A percentile compares a stretch with the other conserved stretches of the same genome.
These are phyloP conservation scores for Anarhynchus alexandrinus DNA, from an alignment of 2,113 vertebrate genomes.

Conservation along the genomic window DNA sequence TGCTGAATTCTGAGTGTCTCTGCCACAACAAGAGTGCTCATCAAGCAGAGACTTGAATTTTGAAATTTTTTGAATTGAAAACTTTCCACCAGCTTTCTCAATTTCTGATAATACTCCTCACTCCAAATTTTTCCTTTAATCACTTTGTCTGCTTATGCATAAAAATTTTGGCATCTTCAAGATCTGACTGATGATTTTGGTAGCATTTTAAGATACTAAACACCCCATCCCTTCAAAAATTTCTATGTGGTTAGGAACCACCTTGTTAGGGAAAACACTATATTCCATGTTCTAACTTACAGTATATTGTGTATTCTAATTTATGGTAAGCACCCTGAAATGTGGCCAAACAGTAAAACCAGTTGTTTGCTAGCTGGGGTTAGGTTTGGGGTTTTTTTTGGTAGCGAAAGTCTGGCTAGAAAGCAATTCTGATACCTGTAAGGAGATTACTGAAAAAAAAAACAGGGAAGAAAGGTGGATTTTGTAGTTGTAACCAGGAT, in stretches of 20 bases:
- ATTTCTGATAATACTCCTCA: neutral
- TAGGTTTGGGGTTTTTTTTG: neutral
- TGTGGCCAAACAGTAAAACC: neutral
- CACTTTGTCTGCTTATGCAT: neutral
- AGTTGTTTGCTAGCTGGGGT: neutral
- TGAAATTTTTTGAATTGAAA: neutral
- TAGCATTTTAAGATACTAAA: neutral
- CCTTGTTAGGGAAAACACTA: neutral
- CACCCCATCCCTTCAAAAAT: neutral
- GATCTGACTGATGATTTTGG: neutral
- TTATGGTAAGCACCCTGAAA: neutral
- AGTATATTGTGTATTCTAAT: neutral
- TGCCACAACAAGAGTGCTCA: neutral
- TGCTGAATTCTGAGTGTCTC: neutral
- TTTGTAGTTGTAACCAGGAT: neutral
- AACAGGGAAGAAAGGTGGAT: neutral
- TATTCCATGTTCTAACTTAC: neutral
- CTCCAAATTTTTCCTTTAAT: neutral
- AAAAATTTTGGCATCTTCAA: neutral
- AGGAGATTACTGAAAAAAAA: neutral
- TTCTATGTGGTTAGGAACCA: neutral
- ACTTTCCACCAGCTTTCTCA: neutral
- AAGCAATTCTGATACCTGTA: neutral
- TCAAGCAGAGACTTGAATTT: neutral
- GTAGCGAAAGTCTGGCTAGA: neutral